Base-by-base conservation (phyloP, 2,113 vertebrate genomes). In the Ciconia stormi region DNA sequence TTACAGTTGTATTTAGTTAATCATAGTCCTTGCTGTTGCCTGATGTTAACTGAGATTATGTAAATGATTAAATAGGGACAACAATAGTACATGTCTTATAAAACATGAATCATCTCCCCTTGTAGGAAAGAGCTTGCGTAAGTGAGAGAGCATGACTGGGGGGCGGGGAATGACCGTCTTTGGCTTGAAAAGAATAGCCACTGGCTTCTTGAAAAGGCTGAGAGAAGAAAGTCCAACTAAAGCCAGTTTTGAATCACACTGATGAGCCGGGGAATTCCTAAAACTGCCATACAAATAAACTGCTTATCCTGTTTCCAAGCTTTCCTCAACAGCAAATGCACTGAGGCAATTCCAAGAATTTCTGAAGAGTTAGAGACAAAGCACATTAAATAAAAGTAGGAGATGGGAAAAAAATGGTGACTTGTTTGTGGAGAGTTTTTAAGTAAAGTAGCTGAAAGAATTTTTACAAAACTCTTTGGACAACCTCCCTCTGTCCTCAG, bases 361-460 rank as follows among this genome's bases (percentile, higher is more conserved):
- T 95, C 52, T 40, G 11, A 94, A 62, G 74, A 93, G 81, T 93
- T 79, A n/a, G 69, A 82, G 56, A 46, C 12, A 71, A 55, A 91
- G 49, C 9, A 38, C 8, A 44, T 85, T 74, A 84, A 53, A 83
- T 55, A 62, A 55, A 94, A 63, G 34, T 58, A 44, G n/a, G 7
- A 92, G 47, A 30, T 25, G 4, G 8, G 25, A 10, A 49, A 49
- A 62, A 59, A 52, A 49, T 12, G 8, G 22, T 38, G 10, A 5
- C 16, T 65, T 76, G 17, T 95, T 93, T 66, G 23, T 36, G 36
- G 53, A 80, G 50, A 94, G 82, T 77, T 97, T 71, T 96, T 50
- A 72, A 97, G 87, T 50, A 94, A 97, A 96, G 88, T 63, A 94
- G 61, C 61, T 42, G 72, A 93, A 93, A 65, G n/a, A 92, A 76